phyloP scores from a whole-genome alignment of 2,797 vertebrate genomes.

The Dermochelys coriacea region DNA sequence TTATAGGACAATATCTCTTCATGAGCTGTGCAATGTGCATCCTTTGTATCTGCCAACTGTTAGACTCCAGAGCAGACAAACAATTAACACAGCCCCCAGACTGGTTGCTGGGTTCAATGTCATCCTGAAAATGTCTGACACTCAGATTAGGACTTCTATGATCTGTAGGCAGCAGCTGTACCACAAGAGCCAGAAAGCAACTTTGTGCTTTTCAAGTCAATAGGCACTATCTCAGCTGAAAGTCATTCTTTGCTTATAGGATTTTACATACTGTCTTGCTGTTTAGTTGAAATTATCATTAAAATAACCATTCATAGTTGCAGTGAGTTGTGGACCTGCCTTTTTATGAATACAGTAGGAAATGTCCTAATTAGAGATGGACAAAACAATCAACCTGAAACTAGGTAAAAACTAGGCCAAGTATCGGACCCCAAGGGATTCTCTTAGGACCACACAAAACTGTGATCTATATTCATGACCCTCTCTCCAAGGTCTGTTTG shows the following conservation, averaged over 20 bases:
- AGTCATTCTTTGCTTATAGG: not conserved
- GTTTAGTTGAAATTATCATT: not conserved
- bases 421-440: not conserved
- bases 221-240: not conserved
- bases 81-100: not conserved
- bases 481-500: not conserved
- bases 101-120: not conserved
- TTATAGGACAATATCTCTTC: not conserved
- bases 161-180: not conserved
- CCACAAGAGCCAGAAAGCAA: not conserved
- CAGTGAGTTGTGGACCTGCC: not conserved
- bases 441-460: not conserved
- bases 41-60: not conserved
- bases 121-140: not conserved
- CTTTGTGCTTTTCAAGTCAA: not conserved
- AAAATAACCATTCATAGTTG: not conserved
- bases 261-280: not conserved
- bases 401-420: not conserved
- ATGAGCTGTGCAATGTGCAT: not conserved
- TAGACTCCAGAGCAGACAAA: not conserved
- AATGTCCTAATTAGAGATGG: not conserved
- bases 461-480: not conserved
- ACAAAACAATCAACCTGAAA: not conserved
- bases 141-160: accelerated
- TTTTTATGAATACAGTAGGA: not conserved